A percentile compares a stretch with the other conserved stretches of the same genome.
phyloP scores from a whole-genome alignment of 1,140 invertebrate genomes.

The Calliphora vicina region DNA sequence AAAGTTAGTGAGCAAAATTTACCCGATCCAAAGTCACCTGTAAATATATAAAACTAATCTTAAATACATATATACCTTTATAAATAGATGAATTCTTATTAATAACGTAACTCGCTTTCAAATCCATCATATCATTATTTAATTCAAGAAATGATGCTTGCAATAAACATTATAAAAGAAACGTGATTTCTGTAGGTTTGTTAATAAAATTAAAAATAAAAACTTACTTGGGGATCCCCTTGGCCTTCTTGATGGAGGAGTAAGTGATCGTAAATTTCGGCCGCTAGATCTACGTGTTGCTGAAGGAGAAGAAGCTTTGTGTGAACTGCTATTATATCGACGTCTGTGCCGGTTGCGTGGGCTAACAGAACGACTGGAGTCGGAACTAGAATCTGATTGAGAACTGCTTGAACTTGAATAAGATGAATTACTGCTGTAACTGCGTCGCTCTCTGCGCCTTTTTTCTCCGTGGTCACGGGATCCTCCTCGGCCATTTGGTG shows the following conservation, averaged over 20 bases:
- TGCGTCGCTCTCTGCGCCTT: conserved; percentile 61
- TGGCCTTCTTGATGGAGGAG: conserved; percentile 47
- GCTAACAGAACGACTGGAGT: conserved; percentile 59
- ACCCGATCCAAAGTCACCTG: too few relatives aligned
- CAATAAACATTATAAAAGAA: conserved; percentile 1
- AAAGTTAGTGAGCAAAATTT: too few relatives aligned
- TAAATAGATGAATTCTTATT: background rate
- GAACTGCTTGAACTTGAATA: conserved; percentile 72
- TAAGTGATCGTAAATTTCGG: conserved; percentile 48
- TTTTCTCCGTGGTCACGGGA: conserved; percentile 57
- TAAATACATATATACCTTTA: conserved; percentile 27
- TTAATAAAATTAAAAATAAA: background rate
- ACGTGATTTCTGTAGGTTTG: background rate
- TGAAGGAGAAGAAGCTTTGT: conserved; percentile 46
- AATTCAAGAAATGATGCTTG: background rate
- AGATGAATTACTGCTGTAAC: conserved; percentile 69
- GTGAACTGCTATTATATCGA: conserved; percentile 51
- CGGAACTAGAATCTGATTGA: conserved; percentile 62
- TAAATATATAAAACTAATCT: too few relatives aligned
- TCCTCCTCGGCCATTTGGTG: conserved; percentile 66
- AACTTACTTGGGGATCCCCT: conserved; percentile 53
- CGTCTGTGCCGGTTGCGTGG: conserved; percentile 48
- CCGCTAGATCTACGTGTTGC: conserved; percentile 45
- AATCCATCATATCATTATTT: background rate
- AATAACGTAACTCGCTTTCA: background rate